Evolutionary conservation across 2,888 invertebrate genomes (phyloP).

Genomic region (Brachypterus glaber): DNA sequence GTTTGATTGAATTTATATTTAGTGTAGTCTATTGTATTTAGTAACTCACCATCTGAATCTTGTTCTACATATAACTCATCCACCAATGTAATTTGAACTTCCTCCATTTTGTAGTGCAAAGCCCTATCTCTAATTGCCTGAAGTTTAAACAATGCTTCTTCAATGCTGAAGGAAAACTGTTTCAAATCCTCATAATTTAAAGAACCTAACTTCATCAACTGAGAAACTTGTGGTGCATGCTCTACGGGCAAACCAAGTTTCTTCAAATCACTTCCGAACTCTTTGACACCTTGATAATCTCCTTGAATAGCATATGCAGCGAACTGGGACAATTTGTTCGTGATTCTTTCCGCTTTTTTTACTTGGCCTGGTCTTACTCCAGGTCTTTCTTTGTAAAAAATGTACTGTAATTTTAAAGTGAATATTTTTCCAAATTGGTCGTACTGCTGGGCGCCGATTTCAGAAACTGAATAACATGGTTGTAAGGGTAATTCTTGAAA

Average conservation of each 20-base stretch:
- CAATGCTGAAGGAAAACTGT: conserved; percentile 82
- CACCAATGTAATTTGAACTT: conserved; percentile 88
- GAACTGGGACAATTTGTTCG: conserved; percentile 85
- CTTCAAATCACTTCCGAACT: conserved; percentile 84
- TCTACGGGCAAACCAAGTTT: conserved; percentile 93
- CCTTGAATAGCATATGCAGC: conserved; percentile 91
- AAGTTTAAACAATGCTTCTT: conserved; percentile 84
- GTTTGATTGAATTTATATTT: background rate
- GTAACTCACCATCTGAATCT: conserved; percentile 60
- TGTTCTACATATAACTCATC: conserved; percentile 88
- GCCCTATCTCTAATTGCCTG: conserved; percentile 80
- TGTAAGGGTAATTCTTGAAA: conserved; percentile 92
- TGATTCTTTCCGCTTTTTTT: conserved; percentile 84
- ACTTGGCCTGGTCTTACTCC: conserved; percentile 93
- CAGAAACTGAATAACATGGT: conserved; percentile 91
- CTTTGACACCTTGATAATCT: conserved; percentile 84
- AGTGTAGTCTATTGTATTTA: background rate
- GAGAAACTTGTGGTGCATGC: conserved; percentile 94
- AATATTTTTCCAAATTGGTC: conserved; percentile 99
- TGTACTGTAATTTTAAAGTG: conserved; percentile 92
- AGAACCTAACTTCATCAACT: conserved; percentile 91
- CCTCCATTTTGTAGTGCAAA: conserved; percentile 89
- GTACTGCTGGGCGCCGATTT: conserved; percentile 92
- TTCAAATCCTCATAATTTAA: conserved; percentile 82
- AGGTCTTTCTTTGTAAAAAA: conserved; percentile 96